A percentile compares a stretch with the other conserved stretches of the same genome.
Conservation (phyloP, 1,140 invertebrate species). For the Achatina immaculata region DNA sequence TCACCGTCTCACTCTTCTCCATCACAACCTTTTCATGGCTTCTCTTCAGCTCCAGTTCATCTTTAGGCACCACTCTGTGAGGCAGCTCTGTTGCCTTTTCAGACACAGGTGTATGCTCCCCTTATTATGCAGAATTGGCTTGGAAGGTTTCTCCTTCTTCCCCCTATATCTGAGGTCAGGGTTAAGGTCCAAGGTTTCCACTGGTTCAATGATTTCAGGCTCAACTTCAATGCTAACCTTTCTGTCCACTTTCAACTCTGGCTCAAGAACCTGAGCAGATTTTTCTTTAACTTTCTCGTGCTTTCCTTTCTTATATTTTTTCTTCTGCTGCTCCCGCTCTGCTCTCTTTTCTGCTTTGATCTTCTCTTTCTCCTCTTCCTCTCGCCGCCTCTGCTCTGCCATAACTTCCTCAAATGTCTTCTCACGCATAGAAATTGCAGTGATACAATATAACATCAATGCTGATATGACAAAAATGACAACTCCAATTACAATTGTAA, state of each 20-base stretch:
- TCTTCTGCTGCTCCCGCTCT: constrained; percentile 73
- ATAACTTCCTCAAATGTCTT: constrained; percentile 81
- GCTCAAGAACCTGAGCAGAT: constrained; percentile 44
- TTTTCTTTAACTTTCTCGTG: constrained; percentile 47
- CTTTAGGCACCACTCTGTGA: constrained; percentile 58
- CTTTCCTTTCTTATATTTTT: constrained; percentile 53
- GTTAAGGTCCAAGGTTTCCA: constrained; percentile 41
- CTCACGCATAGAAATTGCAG: constrained; percentile 64
- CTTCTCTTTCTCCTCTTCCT: constrained; percentile 76
- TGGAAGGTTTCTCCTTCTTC: constrained; percentile 60
- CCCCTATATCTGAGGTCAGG: constrained; percentile 35
- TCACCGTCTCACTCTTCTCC: constrained; percentile 31
- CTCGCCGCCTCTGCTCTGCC: constrained; percentile 78
- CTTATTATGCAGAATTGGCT: constrained; percentile 79
- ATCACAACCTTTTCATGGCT: constrained; percentile 34
- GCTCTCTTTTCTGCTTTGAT: constrained; percentile 69
- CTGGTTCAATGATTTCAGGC: constrained; percentile 62
- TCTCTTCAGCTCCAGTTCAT: constrained; percentile 64
- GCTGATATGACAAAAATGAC: constrained; percentile 61
- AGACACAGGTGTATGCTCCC: constrained; percentile 71
- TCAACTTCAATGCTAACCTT: constrained; percentile 67
- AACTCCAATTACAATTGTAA: constrained; percentile 60
- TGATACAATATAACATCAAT: constrained; percentile 65
- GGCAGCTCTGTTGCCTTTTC: constrained; percentile 45
- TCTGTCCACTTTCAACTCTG: constrained; percentile 53